Evolutionary conservation across 35 echinoderm and acorn worm species (phyloP), one percentile per base, ranked within the genome.

Genomic region (Apostichopus parvimensis): DNA sequence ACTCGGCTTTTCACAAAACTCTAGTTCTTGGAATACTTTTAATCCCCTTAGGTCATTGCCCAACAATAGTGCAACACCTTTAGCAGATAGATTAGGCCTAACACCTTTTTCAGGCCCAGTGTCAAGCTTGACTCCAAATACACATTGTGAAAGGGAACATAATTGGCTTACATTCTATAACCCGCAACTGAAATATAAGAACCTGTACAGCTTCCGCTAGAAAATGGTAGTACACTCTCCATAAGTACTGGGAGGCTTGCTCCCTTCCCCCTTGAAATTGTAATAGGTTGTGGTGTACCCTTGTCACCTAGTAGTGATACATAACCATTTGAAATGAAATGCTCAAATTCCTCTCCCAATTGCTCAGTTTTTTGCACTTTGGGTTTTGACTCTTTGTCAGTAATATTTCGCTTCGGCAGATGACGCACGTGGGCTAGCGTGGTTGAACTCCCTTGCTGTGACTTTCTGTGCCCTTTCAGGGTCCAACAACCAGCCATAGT

Each of bases 31-130:
- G 20, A 45, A 57, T 55, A 78, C 88, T 77, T 90, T 75, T 14
- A 15, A 12, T 21, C 72, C 88, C 54, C 65, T 77, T 53, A 92
- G 79, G 2, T 92, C 57, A 82, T 92, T 82, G 8, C 57, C 78
- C 8, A 92, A 58, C 21, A 92, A 52, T 52, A 91, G 45, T 17
- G 75, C 18, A 8, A 77, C 72, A 13, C 52, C 12, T 22, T 54
- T 21, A 56, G 57, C 57, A 60, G 83, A 53, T 11, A 86, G 57
- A 14, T 56, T 8, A 86, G 6, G 52, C 22, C 52, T 86, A 22
- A 86, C 15, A 23, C 83, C 21, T 4, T 61, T 14, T 0, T 56
- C 83, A 56, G 45, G 8, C 4, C 83, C 52, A 86, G 83, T 56
- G 9, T 56, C 83, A 56, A 86, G 15, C 57, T 53, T 60, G 83